Base-by-base conservation (phyloP, 2,888 invertebrate species). In the Andrena haemorrhoa region DNA sequence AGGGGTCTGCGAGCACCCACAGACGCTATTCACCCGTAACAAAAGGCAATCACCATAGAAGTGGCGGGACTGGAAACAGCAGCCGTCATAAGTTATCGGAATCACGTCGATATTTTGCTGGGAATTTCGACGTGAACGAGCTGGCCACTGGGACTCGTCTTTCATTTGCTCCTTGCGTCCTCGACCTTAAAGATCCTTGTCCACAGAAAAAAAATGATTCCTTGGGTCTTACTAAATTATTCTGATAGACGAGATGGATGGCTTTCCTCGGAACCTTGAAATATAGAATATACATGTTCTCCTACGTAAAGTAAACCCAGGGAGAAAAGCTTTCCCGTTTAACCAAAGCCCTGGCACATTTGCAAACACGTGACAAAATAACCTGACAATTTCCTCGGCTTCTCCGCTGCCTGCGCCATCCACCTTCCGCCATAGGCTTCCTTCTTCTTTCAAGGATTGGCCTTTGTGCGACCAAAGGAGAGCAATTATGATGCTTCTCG, bases 41-140 rank as follows among this genome's bases (percentile, higher is more conserved):
- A 92, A 91, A 91, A 91, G 91, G 91, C 92, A 92, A 92, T 91
- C 90, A 89, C 87, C 85, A 86, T 89, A 83, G 85, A 90, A 90
- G 89, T 88, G 86, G 89, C 83, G 88, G 86, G 89, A 85, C 89
- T 87, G 88, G 85, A 68, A 84, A 85, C 86, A 87, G 87, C 89
- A 86, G 87, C 71, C 86, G 83, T 87, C 91, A 89, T 91, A 91
- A 91, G 86, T 92, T 89, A 89, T 89, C 89, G 86, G 87, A 87
- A 91, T 91, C 89, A 86, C 88, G 84, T 88, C 90, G 88, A 90
- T 91, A 91, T 90, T 90, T 91, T 83, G 86, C 86, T 69, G 69
- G 29, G 74, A 77, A 78, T 85, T 83, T 66, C 80, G 78, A 69
- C 56, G 74, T 75, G 74, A 64, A 64, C 75, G 75, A 66, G 73